Conservation (phyloP, 2,888 invertebrate genomes). For the Phragmatobia fuliginosa region DNA sequence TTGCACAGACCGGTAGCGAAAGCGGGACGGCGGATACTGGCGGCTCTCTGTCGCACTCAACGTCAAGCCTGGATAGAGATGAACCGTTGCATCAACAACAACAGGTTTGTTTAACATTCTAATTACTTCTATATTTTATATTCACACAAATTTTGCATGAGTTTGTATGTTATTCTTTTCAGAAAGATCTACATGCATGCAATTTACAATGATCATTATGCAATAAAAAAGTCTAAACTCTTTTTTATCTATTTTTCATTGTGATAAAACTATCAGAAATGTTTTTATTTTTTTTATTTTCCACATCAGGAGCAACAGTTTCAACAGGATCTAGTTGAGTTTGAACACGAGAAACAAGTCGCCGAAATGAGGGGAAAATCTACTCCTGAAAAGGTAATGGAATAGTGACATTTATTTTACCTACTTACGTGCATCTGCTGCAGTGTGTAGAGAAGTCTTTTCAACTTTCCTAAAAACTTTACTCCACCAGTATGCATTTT, state of each 20-base stretch:
- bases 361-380: conserved; percentile 90
- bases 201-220: conserved; percentile 1
- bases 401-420: not conserved
- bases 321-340: conserved; percentile 91
- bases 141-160: not conserved
- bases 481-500: no score
- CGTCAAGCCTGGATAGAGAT: conserved; percentile 95
- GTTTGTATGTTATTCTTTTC: not conserved
- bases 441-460: no score
- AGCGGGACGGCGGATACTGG: conserved; percentile 88
- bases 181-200: conserved; percentile 1
- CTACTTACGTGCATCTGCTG: not conserved
- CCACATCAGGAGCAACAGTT: conserved; percentile 88
- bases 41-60: conserved; percentile 92
- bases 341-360: conserved; percentile 90
- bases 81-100: conserved; percentile 87
- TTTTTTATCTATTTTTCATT: not conserved
- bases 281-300: conserved; percentile 4
- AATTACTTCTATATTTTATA: not conserved
- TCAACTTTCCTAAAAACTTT: no score
- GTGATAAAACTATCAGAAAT: not conserved
- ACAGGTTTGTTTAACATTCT: conserved; percentile 75
- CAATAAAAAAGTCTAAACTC: not conserved
- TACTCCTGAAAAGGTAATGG: conserved; percentile 93
- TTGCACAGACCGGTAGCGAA: conserved; percentile 82